Evolutionary conservation across 2,113 vertebrate species (phyloP), one percentile per base, ranked within the genome.

Genomic region (Colistium nudipinnis): DNA sequence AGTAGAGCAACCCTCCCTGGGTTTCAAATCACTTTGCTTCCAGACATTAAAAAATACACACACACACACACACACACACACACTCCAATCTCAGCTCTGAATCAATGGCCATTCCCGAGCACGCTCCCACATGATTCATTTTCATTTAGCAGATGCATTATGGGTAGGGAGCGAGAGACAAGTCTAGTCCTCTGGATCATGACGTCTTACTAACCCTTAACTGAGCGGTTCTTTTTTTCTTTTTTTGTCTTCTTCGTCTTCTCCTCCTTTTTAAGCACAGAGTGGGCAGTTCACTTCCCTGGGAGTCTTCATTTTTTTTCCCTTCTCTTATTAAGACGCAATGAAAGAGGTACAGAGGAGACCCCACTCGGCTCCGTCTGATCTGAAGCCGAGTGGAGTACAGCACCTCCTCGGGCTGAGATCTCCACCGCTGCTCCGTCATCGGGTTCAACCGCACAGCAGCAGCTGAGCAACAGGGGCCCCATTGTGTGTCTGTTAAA

Each of bases 71-170:
- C 39, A 51, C 63, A 60, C 67, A 36, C 64, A 51, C 35, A 49
- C 67, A 1, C 27, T 49, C 62, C 33, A 68, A 73, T 60, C 57
- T 61, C 6, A 38, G 49, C 59, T 63, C 76, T 74, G 74, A 85
- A 87, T 88, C 76, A 81, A 56, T 64, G 55, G 41, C 54, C 62
- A 61, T 65, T 71, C 36, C 38, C 47, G 14, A 66, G 38, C 48
- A 43, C 52, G 35, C 10, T 68, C 27, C 19, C 54, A 41, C 20
- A 35, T 39, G 55, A 81, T 74, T 84, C 24, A 69, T 70, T 80
- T 78, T 80, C 49, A 83, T 85, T 77, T 65, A 74, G 63, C 41
- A 70, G 74, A 79, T 76, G 65, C 70, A 71, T 85, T 79, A 67
- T 67, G 66, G 71, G 71, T 48, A 80, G 43, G 52, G 53, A 65